These are phyloP conservation scores for Orchesella cincta DNA, from an alignment of 1,140 invertebrate genomes.

Conservation along the genomic window DNA sequence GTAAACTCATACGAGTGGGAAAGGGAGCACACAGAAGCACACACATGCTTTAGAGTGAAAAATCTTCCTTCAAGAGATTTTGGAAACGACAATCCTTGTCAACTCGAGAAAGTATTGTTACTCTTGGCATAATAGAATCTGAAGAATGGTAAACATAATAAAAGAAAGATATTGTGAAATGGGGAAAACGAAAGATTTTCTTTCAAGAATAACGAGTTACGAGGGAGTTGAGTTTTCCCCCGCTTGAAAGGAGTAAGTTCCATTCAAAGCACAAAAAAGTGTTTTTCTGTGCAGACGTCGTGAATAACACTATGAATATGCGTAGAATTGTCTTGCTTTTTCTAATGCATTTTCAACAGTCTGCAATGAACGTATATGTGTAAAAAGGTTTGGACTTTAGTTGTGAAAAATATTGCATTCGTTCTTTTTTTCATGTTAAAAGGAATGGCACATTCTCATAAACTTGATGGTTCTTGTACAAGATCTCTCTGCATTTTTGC, in stretches of 20 bases:
- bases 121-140: conserved; percentile 12
- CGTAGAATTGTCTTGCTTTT: no score
- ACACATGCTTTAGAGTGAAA: no score
- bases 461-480: not conserved
- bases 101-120: conserved; percentile 28
- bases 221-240: not conserved
- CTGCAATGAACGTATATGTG: no score
- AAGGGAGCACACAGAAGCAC: no score
- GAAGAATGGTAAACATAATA: conserved; percentile 27
- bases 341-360: no score
- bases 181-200: not conserved
- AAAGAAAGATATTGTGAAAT: conserved; percentile 1
- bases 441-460: not conserved
- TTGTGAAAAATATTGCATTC: not conserved
- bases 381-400: no score
- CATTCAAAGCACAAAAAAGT: no score
- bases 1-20: no score
- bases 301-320: no score
- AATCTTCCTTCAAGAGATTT: not conserved
- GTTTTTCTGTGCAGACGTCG: no score
- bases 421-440: not conserved
- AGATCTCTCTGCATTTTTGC: not conserved
- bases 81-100: not conserved
- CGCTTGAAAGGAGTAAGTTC: not conserved
- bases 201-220: not conserved